Base-by-base conservation (phyloP, 2,888 invertebrate genomes). In the Papilio gigon region DNA sequence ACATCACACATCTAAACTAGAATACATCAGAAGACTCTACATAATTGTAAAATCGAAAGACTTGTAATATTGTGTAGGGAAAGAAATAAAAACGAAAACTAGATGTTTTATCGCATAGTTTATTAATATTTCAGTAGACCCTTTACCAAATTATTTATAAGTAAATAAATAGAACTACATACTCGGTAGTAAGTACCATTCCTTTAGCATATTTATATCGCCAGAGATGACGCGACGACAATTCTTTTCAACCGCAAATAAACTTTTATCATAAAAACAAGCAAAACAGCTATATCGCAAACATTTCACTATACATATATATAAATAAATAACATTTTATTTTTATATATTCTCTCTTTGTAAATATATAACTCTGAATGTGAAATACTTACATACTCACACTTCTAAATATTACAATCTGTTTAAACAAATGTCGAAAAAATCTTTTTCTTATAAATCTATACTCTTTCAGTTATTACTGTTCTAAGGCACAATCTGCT, bases 51-150 rank as follows among this genome's bases (percentile, higher is more conserved):
- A n/a, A n/a, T n/a, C n/a, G n/a, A n/a, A n/a, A n/a, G n/a, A n/a
- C n/a, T n/a, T n/a, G n/a, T n/a, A 8, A n/a, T 53, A 14, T 50
- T 27, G 27, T 56, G 9, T 30, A 37, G 25, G 59, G 35, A 56
- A 53, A 47, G 20, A 61, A 74, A 79, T 78, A 73, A 72, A 82
- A 81, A 78, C 78, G 71, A 74, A 61, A 67, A 62, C 72, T 61
- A 70, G 73, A 71, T 81, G 74, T 82, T 79, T 80, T 80, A 84
- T 87, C 84, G 85, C 88, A 88, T 89, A 89, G 84, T 90, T 90
- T 90, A 90, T 90, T 90, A 88, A 86, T 88, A 89, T 88, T 89
- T 90, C 86, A 91, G 90, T 91, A 92, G 90, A 92, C 92, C 92
- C 92, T 90, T 92, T 92, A 92, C 92, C 92, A 92, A 91, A 91